These are phyloP conservation scores for Lithophane ornitopus DNA, from an alignment of 2,888 invertebrate genomes.

Conservation along the genomic window DNA sequence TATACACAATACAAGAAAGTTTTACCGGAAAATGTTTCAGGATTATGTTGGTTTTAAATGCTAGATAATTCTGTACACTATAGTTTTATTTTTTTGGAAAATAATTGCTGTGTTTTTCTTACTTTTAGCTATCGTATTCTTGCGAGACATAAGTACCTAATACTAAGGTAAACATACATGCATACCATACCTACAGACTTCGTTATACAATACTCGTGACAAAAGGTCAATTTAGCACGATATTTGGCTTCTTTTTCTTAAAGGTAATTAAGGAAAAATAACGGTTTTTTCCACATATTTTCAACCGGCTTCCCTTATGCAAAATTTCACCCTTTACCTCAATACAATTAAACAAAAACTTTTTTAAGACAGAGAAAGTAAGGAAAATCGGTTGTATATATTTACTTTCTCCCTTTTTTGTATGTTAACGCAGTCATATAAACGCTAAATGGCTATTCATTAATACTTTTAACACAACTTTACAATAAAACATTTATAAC, in stretches of 20 bases:
- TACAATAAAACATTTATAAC: background rate
- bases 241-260: slow-evolving; percentile 4
- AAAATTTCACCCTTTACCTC: background rate
- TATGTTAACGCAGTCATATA: background rate
- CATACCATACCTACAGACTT: background rate
- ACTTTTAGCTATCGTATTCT: background rate
- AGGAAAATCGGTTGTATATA: background rate
- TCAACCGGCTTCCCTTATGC: background rate
- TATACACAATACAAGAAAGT: background rate
- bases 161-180: background rate
- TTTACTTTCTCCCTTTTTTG: background rate
- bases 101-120: background rate
- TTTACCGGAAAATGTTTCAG: background rate
- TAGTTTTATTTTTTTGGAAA: too few species aligned
- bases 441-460: background rate
- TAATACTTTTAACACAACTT: background rate
- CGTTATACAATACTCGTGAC: background rate
- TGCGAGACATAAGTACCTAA: background rate
- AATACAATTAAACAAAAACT: slow-evolving; percentile 8
- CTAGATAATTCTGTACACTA: too few species aligned
- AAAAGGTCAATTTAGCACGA: background rate
- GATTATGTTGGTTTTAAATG: too few species aligned
- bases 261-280: background rate
- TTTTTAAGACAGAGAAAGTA: background rate
- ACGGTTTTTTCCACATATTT: background rate